Base-by-base conservation (phyloP, 1,140 invertebrate genomes). In the Limonius californicus region DNA sequence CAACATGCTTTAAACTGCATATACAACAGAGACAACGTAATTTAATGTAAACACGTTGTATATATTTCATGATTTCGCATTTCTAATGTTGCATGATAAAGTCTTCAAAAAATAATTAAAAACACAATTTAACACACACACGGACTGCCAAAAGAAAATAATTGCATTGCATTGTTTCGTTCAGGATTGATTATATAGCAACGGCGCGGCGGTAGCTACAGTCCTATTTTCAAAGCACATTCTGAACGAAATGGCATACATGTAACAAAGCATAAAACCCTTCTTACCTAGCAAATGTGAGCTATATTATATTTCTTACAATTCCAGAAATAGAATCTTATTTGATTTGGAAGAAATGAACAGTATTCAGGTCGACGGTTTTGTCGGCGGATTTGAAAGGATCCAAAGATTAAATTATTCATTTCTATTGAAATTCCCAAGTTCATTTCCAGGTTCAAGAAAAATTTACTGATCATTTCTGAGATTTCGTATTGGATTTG, bases 401-500 rank as follows among this genome's bases (percentile, higher is more conserved):
- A 55, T 55, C 54, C 54, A 55, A 23, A 32, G 54, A 55, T 55
- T 55, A 55, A 55, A 55, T 55, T 55, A 55, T 55, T 55, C 54
- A 55, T 55, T 54, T 55, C 54, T 55, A 55, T 55, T 55, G 54
- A 55, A 55, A 55, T 55, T 55, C 45, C 20, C 14, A 55, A 55
- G 54, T 55, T 55, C 54, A 50, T 50, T 50, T 32, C 54, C 54
- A 55, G 54, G 27, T 55, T 55, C 20, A 32, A 55, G 54, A 15
- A 55, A 55, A 55, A 55, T 55, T 55, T 55, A 55, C 54, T 27
- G 54, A 55, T 55, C 54, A 55, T 55, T 55, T 55, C 54, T 55
- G 54, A 55, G 54, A 55, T 55, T 55, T 55, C 54, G 18, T 55
- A 55, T 55, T 32, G 54, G 54, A 55, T 55, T 55, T 55, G 27